Conservation (phyloP, 2,113 vertebrate genomes). For the Paramisgurnus dabryanus region DNA sequence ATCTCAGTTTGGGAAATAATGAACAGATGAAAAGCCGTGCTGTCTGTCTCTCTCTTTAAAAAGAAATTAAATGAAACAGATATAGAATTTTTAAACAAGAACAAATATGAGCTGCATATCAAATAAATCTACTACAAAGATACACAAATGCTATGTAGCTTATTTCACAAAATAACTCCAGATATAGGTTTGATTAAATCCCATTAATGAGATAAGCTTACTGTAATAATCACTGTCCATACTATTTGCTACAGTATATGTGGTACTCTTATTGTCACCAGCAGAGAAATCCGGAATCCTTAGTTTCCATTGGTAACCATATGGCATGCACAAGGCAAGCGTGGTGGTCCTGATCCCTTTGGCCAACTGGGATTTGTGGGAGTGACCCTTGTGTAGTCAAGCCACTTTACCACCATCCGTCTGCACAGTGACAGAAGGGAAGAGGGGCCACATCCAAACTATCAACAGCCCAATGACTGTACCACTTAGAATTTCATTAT, state of each 20-base stretch:
- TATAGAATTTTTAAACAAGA: not conserved
- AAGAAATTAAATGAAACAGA: not conserved
- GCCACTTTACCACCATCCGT: conserved; percentile 60
- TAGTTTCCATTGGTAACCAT: conserved; percentile 65
- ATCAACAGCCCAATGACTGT: conserved; percentile 71
- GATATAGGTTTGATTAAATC: not conserved
- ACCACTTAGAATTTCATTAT: conserved; percentile 47
- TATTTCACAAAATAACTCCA: not conserved
- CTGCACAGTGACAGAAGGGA: conserved; percentile 60
- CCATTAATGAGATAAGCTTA: not conserved
- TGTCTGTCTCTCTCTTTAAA: not conserved
- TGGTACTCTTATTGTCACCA: conserved; percentile 31
- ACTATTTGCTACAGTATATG: conserved; percentile 28
- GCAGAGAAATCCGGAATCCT: conserved; percentile 22
- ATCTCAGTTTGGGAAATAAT: not conserved
- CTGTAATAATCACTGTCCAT: not conserved
- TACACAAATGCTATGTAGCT: not conserved
- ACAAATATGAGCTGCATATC: not conserved
- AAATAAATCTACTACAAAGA: not conserved
- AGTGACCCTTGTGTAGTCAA: conserved; percentile 54
- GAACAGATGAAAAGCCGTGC: conserved; percentile 1
- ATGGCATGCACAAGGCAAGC: conserved; percentile 58
- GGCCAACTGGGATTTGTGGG: conserved; percentile 52
- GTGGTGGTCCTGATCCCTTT: conserved; percentile 64
- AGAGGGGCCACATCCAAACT: conserved; percentile 65